These are phyloP conservation scores for Lasioglossum calceatum DNA, from an alignment of 2,888 invertebrate species.

Conservation along the genomic window DNA sequence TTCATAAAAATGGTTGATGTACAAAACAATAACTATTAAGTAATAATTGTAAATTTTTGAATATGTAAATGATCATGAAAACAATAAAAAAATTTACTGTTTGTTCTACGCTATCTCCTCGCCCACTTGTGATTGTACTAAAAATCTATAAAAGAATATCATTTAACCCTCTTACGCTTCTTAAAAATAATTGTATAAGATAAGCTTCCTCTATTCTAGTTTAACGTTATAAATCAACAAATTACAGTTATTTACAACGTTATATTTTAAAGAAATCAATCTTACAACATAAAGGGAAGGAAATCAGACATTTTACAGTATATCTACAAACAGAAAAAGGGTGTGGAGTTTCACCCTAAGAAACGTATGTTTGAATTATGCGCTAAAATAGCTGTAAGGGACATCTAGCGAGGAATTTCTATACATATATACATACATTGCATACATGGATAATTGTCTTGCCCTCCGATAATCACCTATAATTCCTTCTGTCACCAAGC, in stretches of 20 bases:
- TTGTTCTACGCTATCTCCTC: too few species aligned
- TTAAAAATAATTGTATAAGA: neutral
- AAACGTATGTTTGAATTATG: neutral
- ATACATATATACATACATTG: neutral
- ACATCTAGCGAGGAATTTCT: constrained; percentile 11
- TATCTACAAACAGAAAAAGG: neutral
- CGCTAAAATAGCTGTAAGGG: constrained; percentile 3
- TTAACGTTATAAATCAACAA: too few species aligned
- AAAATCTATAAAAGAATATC: too few species aligned
- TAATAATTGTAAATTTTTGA: neutral
- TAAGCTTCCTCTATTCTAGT: neutral
- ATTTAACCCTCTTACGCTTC: too few species aligned
- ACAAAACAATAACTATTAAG: constrained; percentile 17
- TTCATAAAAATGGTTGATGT: constrained; percentile 36
- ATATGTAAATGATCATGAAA: neutral
- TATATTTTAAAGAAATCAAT: neutral
- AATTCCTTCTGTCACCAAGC: too few species aligned
- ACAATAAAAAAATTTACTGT: neutral
- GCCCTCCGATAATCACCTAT: neutral
- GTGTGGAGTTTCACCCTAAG: neutral
- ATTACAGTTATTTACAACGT: too few species aligned
- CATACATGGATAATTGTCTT: neutral
- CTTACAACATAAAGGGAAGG: neutral
- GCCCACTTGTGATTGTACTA: too few species aligned
- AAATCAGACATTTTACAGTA: neutral